Evolutionary conservation across 2,113 vertebrate species (phyloP), one percentile per base, ranked within the genome.

Genomic region (Paraplagusia blochii): DNA sequence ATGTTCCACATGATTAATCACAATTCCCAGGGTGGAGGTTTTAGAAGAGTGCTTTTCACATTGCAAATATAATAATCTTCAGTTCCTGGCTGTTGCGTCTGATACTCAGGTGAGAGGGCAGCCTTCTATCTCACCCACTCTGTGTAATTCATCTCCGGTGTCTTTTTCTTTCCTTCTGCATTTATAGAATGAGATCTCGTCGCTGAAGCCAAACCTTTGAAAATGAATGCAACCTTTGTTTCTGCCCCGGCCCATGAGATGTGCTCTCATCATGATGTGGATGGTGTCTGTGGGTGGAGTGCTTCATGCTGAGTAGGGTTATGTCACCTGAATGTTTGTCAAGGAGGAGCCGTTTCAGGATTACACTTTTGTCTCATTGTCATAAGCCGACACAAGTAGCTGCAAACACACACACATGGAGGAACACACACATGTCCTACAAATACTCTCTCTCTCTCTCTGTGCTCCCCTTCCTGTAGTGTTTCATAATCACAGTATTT

Each of bases 1-100:
- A 77, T 80, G 54, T 81, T 82, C 54, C 67, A 62, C 77, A 73
- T 80, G 68, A 88, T 87, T 81, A 85, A 76, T 74, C 80, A 72
- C 67, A 72, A 76, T 33, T 57, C 63, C n/a, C 12, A 34, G 79
- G 84, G 83, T 83, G 75, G 47, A 61, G 29, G 58, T 66, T 69
- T 72, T 48, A 35, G 36, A 42, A 53, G 76, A 44, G 64, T 55
- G 51, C 44, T 58, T 69, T 77, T 63, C 61, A 69, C 53, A 33
- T 46, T 58, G 65, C 40, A 80, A 74, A 85, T 66, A 69, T 79
- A 81, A 80, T 80, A 81, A 86, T 81, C 54, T 14, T 63, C 58
- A 63, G 82, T 80, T 80, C 48, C 75, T 66, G 57, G 78, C 79
- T 47, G 29, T 22, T 12, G 69, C 72, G 39, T 29, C 18, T 64